A percentile compares a stretch with the other conserved stretches of the same genome.
These are phyloP conservation scores for Scartelaos histophorus DNA, from an alignment of 2,113 vertebrate species.

Conservation along the genomic window DNA sequence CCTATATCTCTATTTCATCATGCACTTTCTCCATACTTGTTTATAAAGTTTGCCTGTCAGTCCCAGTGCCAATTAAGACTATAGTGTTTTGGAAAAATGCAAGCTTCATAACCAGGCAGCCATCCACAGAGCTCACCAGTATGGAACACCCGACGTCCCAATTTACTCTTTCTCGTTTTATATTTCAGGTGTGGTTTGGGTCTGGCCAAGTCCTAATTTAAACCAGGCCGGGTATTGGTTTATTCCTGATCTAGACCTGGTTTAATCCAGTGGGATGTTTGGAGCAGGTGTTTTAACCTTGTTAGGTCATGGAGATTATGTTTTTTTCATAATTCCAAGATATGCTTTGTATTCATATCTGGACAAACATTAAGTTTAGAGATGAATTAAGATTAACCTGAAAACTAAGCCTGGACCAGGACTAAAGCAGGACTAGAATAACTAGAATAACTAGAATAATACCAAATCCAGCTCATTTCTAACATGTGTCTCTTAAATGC, in stretches of 20 bases:
- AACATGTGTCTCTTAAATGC: too few species aligned
- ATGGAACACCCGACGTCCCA: neutral
- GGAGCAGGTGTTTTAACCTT: too few species aligned
- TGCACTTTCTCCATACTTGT: neutral
- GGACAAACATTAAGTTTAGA: too few species aligned
- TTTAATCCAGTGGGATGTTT: too few species aligned
- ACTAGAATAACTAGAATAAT: too few species aligned
- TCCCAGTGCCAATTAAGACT: conserved; percentile 10
- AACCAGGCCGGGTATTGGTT: neutral
- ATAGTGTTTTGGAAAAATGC: neutral
- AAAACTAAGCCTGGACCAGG: too few species aligned
- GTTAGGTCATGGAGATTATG: too few species aligned
- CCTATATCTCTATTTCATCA: neutral
- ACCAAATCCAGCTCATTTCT: too few species aligned
- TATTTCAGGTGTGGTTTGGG: neutral
- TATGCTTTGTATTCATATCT: too few species aligned
- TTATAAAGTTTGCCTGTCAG: neutral
- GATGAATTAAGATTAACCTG: too few species aligned
- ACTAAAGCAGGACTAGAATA: too few species aligned
- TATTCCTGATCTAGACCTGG: neutral
- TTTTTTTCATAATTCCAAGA: too few species aligned
- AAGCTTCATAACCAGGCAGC: neutral
- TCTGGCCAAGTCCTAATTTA: neutral
- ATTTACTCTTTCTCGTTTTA: neutral
- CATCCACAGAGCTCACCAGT: neutral